A percentile compares a stretch with the other conserved stretches of the same genome.
Evolutionary conservation across 2,113 vertebrate species (phyloP).

Genomic region (Nanorana parkeri): DNA sequence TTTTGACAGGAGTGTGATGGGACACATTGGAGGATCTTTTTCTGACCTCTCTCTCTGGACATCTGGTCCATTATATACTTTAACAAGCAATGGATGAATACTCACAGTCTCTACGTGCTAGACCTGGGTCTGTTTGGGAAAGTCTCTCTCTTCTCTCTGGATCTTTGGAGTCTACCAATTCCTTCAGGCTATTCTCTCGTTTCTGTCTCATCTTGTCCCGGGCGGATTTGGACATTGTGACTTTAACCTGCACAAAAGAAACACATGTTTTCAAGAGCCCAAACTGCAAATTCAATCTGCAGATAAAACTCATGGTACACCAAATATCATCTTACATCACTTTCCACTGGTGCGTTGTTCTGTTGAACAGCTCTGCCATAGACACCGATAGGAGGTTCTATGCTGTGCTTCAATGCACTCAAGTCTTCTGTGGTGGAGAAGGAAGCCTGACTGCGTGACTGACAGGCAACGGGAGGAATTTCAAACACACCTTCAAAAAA

Average conservation of each 20-base stretch:
- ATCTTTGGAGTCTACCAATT: conserved; percentile 64
- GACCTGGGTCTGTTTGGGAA: conserved; percentile 69
- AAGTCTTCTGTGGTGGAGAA: conserved; percentile 64
- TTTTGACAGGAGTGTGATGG: no score
- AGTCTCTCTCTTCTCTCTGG: conserved; percentile 71
- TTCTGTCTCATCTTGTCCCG: conserved; percentile 77
- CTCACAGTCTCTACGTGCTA: conserved; percentile 68
- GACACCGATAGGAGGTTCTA: conserved; percentile 67
- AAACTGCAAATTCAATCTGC: not conserved
- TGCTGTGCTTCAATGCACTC: conserved; percentile 56
- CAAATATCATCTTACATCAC: conserved; percentile 66
- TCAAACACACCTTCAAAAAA: conserved; percentile 83
- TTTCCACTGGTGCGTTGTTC: conserved; percentile 59
- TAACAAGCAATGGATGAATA: not conserved
- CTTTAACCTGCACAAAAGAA: conserved; percentile 70
- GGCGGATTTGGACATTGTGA: conserved; percentile 74
- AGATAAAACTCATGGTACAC: not conserved
- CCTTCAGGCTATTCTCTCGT: conserved; percentile 59
- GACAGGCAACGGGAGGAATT: conserved; percentile 62
- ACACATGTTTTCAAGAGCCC: not conserved
- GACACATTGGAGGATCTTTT: no score
- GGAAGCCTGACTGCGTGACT: conserved; percentile 61
- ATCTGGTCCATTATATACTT: no score
- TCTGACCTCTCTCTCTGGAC: no score
- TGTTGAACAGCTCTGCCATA: conserved; percentile 69